Evolutionary conservation across 2,888 invertebrate species (phyloP).

Genomic region (Aelia acuminata): DNA sequence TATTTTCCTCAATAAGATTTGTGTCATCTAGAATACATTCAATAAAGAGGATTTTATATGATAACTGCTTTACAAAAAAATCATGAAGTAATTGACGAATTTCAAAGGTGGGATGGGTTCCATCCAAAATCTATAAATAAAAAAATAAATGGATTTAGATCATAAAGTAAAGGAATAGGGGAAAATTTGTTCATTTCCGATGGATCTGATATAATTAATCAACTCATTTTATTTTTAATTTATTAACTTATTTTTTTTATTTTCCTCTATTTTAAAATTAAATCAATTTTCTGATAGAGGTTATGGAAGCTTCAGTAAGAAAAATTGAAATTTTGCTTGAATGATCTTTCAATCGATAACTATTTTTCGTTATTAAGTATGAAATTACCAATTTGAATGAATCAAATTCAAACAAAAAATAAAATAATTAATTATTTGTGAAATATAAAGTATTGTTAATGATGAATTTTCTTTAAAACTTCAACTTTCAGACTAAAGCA

Average conservation of each 20-base stretch:
- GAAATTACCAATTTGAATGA: not conserved
- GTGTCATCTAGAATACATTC: conserved; percentile 92
- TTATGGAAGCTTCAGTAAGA: not conserved
- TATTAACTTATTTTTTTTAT: too few species aligned
- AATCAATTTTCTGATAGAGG: too few species aligned
- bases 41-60: conserved; percentile 90
- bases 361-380: too few species aligned
- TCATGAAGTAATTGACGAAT: conserved; percentile 84
- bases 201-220: too few species aligned
- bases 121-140: conserved; percentile 85
- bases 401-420: not conserved
- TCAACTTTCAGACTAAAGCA: not conserved
- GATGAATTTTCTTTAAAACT: not conserved
- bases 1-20: conserved; percentile 79
- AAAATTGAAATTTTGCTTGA: not conserved
- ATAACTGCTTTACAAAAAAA: conserved; percentile 79
- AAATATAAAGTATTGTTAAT: not conserved
- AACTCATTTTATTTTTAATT: too few species aligned
- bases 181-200: too few species aligned
- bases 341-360: not conserved
- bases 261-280: too few species aligned
- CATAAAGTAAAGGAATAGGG: not conserved
- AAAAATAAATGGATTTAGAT: not conserved
- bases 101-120: conserved; percentile 88
- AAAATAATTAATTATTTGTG: not conserved